phyloP scores from a whole-genome alignment of 1,140 invertebrate genomes.

The Atta cephalotes region DNA sequence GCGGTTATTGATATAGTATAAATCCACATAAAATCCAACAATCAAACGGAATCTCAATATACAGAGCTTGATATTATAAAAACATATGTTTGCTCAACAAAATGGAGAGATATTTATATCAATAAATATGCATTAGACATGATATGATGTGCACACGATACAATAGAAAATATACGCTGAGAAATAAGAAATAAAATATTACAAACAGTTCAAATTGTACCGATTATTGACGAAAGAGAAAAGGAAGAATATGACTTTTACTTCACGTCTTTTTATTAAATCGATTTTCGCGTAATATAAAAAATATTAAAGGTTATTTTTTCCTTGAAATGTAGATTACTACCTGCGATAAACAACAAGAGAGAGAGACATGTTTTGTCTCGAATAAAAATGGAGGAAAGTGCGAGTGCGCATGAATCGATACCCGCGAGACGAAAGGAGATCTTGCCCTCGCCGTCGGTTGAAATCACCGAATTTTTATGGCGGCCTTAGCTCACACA shows the following conservation, averaged over 20 bases:
- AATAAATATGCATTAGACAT: constrained; percentile 36
- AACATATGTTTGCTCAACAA: constrained; percentile 34
- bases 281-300: neutral
- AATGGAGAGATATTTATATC: constrained; percentile 52
- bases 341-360: constrained; percentile 24
- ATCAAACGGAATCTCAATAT: constrained; percentile 49
- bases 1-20: constrained; percentile 59
- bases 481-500: constrained; percentile 33
- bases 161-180: constrained; percentile 1
- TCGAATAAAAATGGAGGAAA: constrained; percentile 63
- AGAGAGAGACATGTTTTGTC: constrained; percentile 36
- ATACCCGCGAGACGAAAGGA: constrained; percentile 24
- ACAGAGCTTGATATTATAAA: constrained; percentile 26
- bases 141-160: constrained; percentile 3
- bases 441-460: constrained; percentile 71
- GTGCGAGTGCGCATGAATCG: constrained; percentile 57
- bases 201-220: neutral
- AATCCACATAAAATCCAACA: constrained; percentile 60
- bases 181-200: constrained; percentile 15
- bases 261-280: neutral
- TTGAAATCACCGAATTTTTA: constrained; percentile 81
- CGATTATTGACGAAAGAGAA: neutral
- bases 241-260: neutral
- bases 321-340: constrained; percentile 18
- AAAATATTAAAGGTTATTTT: neutral